A percentile compares a stretch with the other conserved stretches of the same genome.
Evolutionary conservation across 2,797 vertebrate species (phyloP).

Genomic region (Poeciliopsis presidionis): DNA sequence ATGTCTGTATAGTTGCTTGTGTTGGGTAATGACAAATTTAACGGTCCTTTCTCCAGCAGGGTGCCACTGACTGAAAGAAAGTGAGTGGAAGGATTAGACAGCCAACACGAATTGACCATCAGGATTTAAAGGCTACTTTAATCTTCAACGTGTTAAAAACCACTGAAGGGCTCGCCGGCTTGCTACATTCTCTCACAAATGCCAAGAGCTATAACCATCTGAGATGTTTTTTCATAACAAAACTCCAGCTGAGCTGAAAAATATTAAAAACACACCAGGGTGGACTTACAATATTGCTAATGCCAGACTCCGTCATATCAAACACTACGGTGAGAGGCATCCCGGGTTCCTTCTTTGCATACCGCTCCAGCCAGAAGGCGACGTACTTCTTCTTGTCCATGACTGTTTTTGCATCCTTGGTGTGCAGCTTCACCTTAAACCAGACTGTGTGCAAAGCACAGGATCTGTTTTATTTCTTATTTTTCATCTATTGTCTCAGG

Average conservation of each 20-base stretch:
- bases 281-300: conserved; percentile 92
- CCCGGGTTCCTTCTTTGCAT: conserved; percentile 92
- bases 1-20: conserved; percentile 37
- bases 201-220: conserved; percentile 38
- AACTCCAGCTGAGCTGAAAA: background rate
- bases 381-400: conserved; percentile 94
- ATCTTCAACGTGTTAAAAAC: conserved; percentile 73
- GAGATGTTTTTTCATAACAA: background rate
- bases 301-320: conserved; percentile 93
- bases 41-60: conserved; percentile 51
- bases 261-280: background rate
- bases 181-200: conserved; percentile 49
- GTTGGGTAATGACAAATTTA: conserved; percentile 48
- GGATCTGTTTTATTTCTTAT: background rate
- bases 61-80: conserved; percentile 35
- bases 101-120: conserved; percentile 67
- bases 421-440: conserved; percentile 94
- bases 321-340: conserved; percentile 95
- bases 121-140: conserved; percentile 82
- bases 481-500: too few species aligned
- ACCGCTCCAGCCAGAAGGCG: conserved; percentile 97
- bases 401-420: conserved; percentile 88
- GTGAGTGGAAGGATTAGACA: conserved; percentile 69
- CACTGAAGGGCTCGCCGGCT: conserved; percentile 58
- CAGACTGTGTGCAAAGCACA: conserved; percentile 82